A percentile compares a stretch with the other conserved stretches of the same genome.
These are phyloP conservation scores for Helicoverpa assulta DNA, from an alignment of 2,888 invertebrate genomes.

Conservation along the genomic window DNA sequence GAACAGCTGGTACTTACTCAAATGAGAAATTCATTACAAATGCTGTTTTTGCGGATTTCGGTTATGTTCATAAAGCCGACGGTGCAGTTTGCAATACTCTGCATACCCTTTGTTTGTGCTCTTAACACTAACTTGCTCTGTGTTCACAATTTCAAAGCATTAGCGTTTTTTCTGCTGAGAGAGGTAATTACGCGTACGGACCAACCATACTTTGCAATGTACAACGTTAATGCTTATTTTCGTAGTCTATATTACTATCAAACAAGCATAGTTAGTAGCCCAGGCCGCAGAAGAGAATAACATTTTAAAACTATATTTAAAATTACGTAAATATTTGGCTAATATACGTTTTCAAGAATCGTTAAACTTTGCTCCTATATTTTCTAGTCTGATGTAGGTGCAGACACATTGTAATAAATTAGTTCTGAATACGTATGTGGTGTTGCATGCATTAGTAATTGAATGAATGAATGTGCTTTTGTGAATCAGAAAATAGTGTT, in stretches of 20 bases:
- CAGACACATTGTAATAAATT: conserved; percentile 43
- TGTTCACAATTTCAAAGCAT: conserved; percentile 63
- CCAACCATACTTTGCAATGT: conserved; percentile 47
- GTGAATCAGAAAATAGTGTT: conserved; percentile 48
- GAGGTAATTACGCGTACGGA: conserved; percentile 60
- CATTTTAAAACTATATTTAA: conserved; percentile 44
- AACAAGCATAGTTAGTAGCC: conserved; percentile 32
- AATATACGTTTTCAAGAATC: conserved; percentile 36
- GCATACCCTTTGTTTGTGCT: conserved; percentile 54
- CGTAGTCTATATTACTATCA: conserved; percentile 43
- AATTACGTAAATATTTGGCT: conserved; percentile 52
- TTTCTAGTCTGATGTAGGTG: conserved; percentile 34
- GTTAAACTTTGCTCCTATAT: conserved; percentile 42
- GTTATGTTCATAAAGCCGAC: conserved; percentile 57
- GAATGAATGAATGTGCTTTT: conserved; percentile 46
- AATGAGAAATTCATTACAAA: conserved; percentile 57
- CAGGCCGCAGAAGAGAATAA: conserved; percentile 34
- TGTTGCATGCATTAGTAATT: conserved; percentile 39
- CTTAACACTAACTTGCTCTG: conserved; percentile 59
- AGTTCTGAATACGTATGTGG: conserved; percentile 31
- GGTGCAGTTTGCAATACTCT: conserved; percentile 54
- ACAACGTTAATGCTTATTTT: conserved; percentile 42
- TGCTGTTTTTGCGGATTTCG: conserved; percentile 63
- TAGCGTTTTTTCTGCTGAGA: conserved; percentile 47
- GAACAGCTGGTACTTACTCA: conserved; percentile 57